phyloP scores from a whole-genome alignment of 1,140 invertebrate species.

The Trissolcus basalis region DNA sequence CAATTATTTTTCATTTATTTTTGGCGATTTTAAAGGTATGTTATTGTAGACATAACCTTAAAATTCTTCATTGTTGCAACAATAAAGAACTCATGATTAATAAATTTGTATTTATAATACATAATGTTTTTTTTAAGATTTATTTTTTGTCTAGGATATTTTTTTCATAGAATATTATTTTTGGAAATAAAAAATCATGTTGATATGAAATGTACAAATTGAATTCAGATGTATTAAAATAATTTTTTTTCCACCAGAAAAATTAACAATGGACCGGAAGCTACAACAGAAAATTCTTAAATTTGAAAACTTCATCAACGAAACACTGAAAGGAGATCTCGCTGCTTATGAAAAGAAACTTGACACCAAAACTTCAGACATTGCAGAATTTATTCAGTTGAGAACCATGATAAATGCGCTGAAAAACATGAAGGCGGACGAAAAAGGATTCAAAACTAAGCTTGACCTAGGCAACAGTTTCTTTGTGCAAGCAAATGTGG shows the following conservation, averaged over 20 bases:
- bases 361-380: constrained; percentile 80
- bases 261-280: constrained; percentile 59
- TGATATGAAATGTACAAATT: too few relatives aligned
- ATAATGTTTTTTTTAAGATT: too few relatives aligned
- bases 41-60: too few relatives aligned
- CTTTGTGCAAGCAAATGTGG: constrained; percentile 83
- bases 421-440: constrained; percentile 63
- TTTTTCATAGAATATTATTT: too few relatives aligned
- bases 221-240: too few relatives aligned
- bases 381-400: constrained; percentile 85
- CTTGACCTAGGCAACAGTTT: constrained; percentile 87
- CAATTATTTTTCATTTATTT: too few relatives aligned
- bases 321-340: constrained; percentile 81
- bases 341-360: constrained; percentile 78
- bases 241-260: constrained; percentile 3
- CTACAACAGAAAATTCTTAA: constrained; percentile 70
- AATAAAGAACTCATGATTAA: too few relatives aligned
- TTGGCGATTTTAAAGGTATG: too few relatives aligned
- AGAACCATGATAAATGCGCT: constrained; percentile 78
- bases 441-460: constrained; percentile 85
- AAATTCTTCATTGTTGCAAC: too few relatives aligned
- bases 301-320: constrained; percentile 81
- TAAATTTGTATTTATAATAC: too few relatives aligned
- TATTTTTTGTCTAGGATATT: too few relatives aligned
- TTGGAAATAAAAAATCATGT: too few relatives aligned